Evolutionary conservation across 2,888 invertebrate genomes (phyloP).

Genomic region (Furcula furcula): DNA sequence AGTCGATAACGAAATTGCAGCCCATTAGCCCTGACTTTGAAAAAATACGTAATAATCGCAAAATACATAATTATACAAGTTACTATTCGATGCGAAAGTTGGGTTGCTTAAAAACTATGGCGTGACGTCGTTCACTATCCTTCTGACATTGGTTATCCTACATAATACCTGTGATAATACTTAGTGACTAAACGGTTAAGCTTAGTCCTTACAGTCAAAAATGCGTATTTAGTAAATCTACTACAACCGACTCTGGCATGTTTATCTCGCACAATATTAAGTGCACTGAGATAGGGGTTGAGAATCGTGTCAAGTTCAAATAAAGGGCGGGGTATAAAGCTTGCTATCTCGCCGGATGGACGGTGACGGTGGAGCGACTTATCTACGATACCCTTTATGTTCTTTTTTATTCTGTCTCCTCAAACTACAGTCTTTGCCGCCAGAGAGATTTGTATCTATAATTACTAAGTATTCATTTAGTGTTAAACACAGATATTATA

Average conservation of each 20-base stretch:
- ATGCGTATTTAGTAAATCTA: constrained; percentile 3
- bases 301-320: constrained; percentile 67
- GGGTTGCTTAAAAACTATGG: constrained; percentile 18
- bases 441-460: constrained; percentile 7
- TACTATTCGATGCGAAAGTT: constrained; percentile 15
- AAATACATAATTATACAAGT: constrained; percentile 14
- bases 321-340: constrained; percentile 63
- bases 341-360: constrained; percentile 58
- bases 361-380: constrained; percentile 47
- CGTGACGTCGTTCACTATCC: too few species aligned
- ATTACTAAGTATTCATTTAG: too few species aligned
- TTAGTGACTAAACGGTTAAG: too few species aligned
- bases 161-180: too few species aligned
- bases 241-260: constrained; percentile 15
- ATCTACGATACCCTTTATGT: constrained; percentile 45
- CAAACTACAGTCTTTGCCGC: constrained; percentile 20
- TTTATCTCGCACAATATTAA: constrained; percentile 37
- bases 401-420: constrained; percentile 41
- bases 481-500: too few species aligned
- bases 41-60: constrained; percentile 10
- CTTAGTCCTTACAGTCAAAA: too few species aligned
- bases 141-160: too few species aligned
- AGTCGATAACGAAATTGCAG: constrained; percentile 10
- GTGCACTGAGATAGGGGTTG: constrained; percentile 46
- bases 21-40: constrained; percentile 14